Percentiles rank a stretch among this genome's conserved stretches.
These are phyloP conservation scores for Dromius quadrimaculatus DNA, from an alignment of 2,888 invertebrate species.

Conservation along the genomic window DNA sequence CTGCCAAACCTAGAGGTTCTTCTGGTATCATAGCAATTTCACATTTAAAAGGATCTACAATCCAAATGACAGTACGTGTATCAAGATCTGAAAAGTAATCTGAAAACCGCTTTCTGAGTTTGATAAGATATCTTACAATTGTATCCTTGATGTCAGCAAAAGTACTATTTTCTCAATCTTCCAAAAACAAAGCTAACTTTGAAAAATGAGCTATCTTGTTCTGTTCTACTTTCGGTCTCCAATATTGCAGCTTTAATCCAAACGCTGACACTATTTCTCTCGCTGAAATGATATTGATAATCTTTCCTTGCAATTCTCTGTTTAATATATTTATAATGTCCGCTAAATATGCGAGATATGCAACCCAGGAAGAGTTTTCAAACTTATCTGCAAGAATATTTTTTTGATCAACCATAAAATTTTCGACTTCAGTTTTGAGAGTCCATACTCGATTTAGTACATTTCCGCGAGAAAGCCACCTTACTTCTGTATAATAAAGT, in stretches of 20 bases:
- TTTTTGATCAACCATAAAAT: conserved; percentile 54
- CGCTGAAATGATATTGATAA: conserved; percentile 55
- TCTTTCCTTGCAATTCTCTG: conserved; percentile 56
- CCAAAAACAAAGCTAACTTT: conserved; percentile 56
- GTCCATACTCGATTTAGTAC: conserved; percentile 53
- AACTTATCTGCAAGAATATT: conserved; percentile 55
- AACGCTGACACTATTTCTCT: conserved; percentile 55
- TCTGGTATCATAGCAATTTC: too few relatives aligned
- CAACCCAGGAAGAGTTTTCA: conserved; percentile 55
- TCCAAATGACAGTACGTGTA: too few relatives aligned
- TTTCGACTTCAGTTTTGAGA: conserved; percentile 55
- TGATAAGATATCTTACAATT: too few relatives aligned
- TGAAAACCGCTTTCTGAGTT: too few relatives aligned
- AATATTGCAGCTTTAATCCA: conserved; percentile 56
- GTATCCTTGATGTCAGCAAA: too few relatives aligned
- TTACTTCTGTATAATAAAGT: too few relatives aligned
- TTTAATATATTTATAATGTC: conserved; percentile 56
- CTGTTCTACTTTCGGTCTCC: too few relatives aligned
- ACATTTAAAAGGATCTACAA: too few relatives aligned
- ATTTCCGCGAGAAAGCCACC: conserved; percentile 55
- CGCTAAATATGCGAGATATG: conserved; percentile 55
- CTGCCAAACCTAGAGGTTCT: too few relatives aligned
- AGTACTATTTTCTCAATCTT: conserved; percentile 56
- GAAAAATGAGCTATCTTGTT: conserved; percentile 56
- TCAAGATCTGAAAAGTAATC: too few relatives aligned